A percentile compares a stretch with the other conserved stretches of the same genome.
phyloP scores from a whole-genome alignment of 2,888 invertebrate species.

The Chouioia cunea region DNA sequence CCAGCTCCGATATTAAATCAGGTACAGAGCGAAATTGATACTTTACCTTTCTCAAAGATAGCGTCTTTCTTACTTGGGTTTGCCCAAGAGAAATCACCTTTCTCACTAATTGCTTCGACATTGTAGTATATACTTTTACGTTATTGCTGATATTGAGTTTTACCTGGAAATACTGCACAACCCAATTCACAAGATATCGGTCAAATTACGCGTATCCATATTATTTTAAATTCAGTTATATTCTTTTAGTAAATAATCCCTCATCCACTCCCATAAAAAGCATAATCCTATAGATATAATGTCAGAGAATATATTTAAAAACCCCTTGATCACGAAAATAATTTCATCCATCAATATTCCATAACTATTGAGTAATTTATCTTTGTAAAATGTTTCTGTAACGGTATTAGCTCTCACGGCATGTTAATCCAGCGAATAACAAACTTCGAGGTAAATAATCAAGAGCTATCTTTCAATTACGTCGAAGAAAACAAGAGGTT shows the following conservation, averaged over 20 bases:
- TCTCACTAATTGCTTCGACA: conserved; percentile 26
- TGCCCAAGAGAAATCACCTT: conserved; percentile 38
- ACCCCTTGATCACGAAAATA: too few species aligned
- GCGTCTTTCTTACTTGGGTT: neutral
- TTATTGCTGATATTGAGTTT: conserved; percentile 20
- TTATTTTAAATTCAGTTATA: neutral
- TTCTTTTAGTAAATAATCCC: too few species aligned
- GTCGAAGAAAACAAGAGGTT: neutral
- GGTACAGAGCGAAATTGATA: conserved; percentile 30
- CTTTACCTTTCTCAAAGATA: conserved; percentile 24
- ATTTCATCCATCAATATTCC: too few species aligned
- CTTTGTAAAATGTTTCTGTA: too few species aligned
- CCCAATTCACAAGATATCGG: conserved; percentile 6
- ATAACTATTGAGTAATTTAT: too few species aligned
- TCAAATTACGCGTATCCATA: neutral
- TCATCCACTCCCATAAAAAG: too few species aligned
- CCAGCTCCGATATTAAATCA: conserved; percentile 18
- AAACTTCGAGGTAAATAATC: too few species aligned
- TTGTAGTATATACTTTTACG: conserved; percentile 25
- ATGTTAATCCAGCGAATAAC: too few species aligned
- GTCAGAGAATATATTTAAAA: too few species aligned
- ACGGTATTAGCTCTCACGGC: too few species aligned
- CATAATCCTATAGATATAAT: too few species aligned
- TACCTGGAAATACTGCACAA: conserved; percentile 1
- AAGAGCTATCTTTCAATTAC: too few species aligned